These are phyloP conservation scores for Balanococcus diminutus DNA, from an alignment of 2,888 invertebrate species.

Conservation along the genomic window DNA sequence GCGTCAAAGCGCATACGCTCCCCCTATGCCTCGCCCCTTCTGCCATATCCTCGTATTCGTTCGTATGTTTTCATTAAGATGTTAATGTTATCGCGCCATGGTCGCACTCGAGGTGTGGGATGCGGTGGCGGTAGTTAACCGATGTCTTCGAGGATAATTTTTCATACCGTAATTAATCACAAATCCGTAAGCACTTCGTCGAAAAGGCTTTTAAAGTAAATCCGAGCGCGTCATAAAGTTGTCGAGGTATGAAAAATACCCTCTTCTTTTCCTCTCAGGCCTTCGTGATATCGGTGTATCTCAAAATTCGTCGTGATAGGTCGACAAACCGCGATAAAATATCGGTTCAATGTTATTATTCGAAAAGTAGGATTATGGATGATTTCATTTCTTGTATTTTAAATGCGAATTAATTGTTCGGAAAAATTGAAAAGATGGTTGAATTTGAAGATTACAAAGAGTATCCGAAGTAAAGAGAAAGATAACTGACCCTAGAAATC, in stretches of 20 bases:
- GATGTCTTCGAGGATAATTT: background rate
- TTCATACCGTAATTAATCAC: slow-evolving; percentile 1
- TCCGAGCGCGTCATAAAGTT: background rate
- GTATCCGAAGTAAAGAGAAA: too few relatives aligned
- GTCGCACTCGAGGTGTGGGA: background rate
- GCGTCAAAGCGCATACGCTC: background rate
- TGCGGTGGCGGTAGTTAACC: background rate
- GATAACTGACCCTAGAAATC: too few relatives aligned
- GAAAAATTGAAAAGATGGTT: too few relatives aligned
- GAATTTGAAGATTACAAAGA: too few relatives aligned
- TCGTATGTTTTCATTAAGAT: background rate
- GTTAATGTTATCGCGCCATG: background rate
- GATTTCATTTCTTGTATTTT: too few relatives aligned
- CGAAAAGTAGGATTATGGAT: too few relatives aligned
- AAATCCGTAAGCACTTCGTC: background rate
- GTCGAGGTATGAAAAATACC: background rate
- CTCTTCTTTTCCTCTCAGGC: too few relatives aligned
- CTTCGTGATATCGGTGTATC: too few relatives aligned
- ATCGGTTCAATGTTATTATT: too few relatives aligned
- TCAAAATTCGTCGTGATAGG: too few relatives aligned
- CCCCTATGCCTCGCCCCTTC: background rate
- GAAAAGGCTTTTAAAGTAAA: background rate
- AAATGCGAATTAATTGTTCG: background rate
- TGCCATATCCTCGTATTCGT: too few relatives aligned
- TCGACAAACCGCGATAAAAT: background rate